Base-by-base conservation (phyloP, 1,140 invertebrate species). In the Drosophila nikananu region DNA sequence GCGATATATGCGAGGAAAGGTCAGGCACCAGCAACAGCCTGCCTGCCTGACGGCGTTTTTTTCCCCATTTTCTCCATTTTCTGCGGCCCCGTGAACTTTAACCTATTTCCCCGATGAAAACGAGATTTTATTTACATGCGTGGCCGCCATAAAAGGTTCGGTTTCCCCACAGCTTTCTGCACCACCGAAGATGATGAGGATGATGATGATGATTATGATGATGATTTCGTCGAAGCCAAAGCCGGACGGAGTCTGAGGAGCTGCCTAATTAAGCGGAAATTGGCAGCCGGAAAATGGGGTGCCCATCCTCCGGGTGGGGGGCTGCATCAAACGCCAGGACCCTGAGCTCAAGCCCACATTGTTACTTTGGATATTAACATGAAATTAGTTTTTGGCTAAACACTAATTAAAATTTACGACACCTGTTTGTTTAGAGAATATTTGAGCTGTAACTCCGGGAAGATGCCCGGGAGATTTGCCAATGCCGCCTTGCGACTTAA, bases 371-470 rank as follows among this genome's bases (percentile, higher is more conserved):
- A 32, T 68, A 82, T 91, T 86, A 66, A 73, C 59, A 74, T 79
- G 95, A 95, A 77, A 97, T 97, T 58, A 95, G 95, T 91, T 97
- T 87, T 84, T 68, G 86, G 81, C 66, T 66, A 67, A 57, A 54
- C 54, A 59, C 96, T 98, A 94, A 78, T 92, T 92, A 92, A 92
- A 92, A 92, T 92, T 91, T 90, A 91, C 86, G 86, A 92, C 83
- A 90, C 82, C 86, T 83, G 84, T 78, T 91, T 83, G 63, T 80
- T 89, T 79, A 78, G 81, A 84, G 80, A 83, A 80, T 78, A 89
- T 77, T 70, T 67, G 48, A 72, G 62, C 67, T n/a, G 52, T 61
- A 65, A 54, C 39, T 78, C 65, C 60, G 63, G 63, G 72, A 67
- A 70, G 83, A 77, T 77, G 23, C 76, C 76, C 21, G 27, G 17